These are phyloP conservation scores for Parelbella ahira DNA, from an alignment of 2,888 invertebrate species.

Conservation along the genomic window DNA sequence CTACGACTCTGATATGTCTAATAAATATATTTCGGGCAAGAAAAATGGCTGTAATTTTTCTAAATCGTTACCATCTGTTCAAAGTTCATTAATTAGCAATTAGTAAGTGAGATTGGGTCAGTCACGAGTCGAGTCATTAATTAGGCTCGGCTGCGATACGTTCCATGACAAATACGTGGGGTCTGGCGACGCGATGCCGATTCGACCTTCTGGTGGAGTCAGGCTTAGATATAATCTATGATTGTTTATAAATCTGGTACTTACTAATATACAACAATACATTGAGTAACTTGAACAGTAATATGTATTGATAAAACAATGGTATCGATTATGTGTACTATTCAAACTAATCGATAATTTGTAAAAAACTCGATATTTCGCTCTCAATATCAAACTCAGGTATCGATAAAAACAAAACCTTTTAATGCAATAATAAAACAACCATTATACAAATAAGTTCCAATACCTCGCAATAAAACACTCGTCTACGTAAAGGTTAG, in stretches of 20 bases:
- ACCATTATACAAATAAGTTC: slow-evolving; percentile 3
- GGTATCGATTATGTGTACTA: no score
- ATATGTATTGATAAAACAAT: no score
- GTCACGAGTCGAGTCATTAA: slow-evolving; percentile 23
- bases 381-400: no score
- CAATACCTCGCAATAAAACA: slow-evolving; percentile 8
- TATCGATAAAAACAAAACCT: no score
- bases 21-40: no score
- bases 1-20: no score
- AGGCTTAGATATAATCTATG: slow-evolving; percentile 7
- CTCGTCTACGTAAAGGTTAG: slow-evolving; percentile 14
- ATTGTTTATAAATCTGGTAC: slow-evolving; percentile 7
- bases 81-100: slow-evolving; percentile 22
- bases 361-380: no score
- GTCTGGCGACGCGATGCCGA: slow-evolving; percentile 1
- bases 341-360: no score
- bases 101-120: slow-evolving; percentile 24
- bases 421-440: no score
- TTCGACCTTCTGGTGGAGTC: slow-evolving; percentile 10
- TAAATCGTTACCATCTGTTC: slow-evolving; percentile 12
- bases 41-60: no score
- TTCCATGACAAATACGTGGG: slow-evolving; percentile 19
- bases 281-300: no score
- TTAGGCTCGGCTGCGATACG: slow-evolving; percentile 20
- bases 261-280: no score